These are phyloP conservation scores for Ophion slaviceki DNA, from an alignment of 2,888 invertebrate species.

Conservation along the genomic window DNA sequence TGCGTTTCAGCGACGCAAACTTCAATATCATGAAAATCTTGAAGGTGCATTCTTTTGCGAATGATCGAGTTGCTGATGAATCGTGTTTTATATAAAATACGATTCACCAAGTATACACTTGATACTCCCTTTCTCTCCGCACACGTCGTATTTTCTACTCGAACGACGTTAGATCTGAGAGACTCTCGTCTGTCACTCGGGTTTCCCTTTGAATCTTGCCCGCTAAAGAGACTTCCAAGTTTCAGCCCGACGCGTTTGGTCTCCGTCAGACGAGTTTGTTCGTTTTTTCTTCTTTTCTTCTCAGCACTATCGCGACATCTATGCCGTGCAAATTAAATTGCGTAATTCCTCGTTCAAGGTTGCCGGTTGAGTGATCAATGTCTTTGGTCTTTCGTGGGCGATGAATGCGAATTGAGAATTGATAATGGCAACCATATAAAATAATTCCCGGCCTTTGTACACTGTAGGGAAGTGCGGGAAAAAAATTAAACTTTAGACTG, in stretches of 20 bases:
- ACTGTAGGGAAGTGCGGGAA: too few relatives aligned
- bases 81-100: constrained; percentile 36
- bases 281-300: constrained; percentile 5
- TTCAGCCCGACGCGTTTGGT: constrained; percentile 22
- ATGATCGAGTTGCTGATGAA: constrained; percentile 39
- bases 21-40: constrained; percentile 7
- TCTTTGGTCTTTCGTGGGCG: constrained; percentile 21
- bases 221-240: constrained; percentile 37
- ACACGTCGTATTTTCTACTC: constrained; percentile 58
- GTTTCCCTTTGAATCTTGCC: constrained; percentile 59
- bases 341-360: constrained; percentile 54
- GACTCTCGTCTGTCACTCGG: constrained; percentile 37
- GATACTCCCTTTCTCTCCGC: constrained; percentile 37
- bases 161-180: constrained; percentile 53
- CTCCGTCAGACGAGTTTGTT: constrained; percentile 37
- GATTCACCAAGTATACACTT: constrained; percentile 1
- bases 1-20: too few relatives aligned
- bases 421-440: background rate
- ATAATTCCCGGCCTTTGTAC: background rate
- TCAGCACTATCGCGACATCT: constrained; percentile 36
- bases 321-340: constrained; percentile 49
- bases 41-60: constrained; percentile 33
- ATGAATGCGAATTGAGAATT: constrained; percentile 47
- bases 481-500: too few relatives aligned
- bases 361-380: constrained; percentile 28